phyloP scores from a whole-genome alignment of 2,113 vertebrate genomes.

The Cyprinus carpio region DNA sequence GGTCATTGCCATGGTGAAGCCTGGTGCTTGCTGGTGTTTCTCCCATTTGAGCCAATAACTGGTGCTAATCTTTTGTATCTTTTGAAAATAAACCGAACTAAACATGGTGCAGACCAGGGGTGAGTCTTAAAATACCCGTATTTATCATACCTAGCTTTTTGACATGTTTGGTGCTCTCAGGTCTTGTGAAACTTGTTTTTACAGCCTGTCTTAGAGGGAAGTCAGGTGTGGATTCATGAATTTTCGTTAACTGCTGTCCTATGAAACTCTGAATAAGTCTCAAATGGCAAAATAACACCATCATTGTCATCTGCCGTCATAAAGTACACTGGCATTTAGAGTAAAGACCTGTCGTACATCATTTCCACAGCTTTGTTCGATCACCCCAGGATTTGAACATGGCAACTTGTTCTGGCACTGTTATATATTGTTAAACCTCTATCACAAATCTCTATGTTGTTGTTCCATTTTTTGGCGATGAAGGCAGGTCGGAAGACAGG shows the following conservation, averaged over 20 bases:
- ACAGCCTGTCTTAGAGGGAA: slow-evolving; percentile 4
- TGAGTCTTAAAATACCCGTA: slow-evolving; percentile 25
- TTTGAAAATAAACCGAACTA: slow-evolving; percentile 25
- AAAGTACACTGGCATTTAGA: background rate
- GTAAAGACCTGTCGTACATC: background rate
- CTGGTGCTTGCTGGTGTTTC: slow-evolving; percentile 8
- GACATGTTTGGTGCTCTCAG: slow-evolving; percentile 42
- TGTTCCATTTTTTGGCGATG: background rate
- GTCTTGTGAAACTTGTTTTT: slow-evolving; percentile 43
- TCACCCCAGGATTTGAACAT: background rate
- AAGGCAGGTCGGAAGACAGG: background rate
- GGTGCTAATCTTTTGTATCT: slow-evolving; percentile 70
- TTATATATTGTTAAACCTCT: slow-evolving; percentile 4
- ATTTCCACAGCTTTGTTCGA: background rate
- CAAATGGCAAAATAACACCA: background rate
- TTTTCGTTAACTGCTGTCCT: slow-evolving; percentile 8
- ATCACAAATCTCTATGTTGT: background rate
- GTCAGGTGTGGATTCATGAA: background rate
- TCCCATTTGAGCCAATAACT: slow-evolving; percentile 61
- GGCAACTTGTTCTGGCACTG: background rate
- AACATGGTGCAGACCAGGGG: slow-evolving; percentile 37
- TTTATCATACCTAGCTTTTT: background rate
- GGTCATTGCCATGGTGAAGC: slow-evolving; percentile 6
- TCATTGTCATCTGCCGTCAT: background rate
- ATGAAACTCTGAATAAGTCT: background rate